A percentile compares a stretch with the other conserved stretches of the same genome.
Evolutionary conservation across 2,888 invertebrate species (phyloP).

Genomic region (Beris morrisii): DNA sequence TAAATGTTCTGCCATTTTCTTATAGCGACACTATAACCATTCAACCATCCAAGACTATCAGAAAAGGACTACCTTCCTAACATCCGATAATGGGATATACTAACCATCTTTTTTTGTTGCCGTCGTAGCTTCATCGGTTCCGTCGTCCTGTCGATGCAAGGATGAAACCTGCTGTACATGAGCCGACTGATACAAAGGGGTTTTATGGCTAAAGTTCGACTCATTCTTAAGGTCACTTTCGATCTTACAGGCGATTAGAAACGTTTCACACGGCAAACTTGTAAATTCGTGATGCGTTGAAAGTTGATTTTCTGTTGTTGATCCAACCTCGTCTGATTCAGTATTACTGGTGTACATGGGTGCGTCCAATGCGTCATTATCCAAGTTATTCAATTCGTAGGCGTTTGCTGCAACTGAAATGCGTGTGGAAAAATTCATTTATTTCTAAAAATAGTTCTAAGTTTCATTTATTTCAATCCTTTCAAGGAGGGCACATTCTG

Average conservation of each 20-base stretch:
- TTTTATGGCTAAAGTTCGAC: slow-evolving; percentile 68
- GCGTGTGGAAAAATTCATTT: too few relatives aligned
- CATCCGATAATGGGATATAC: slow-evolving; percentile 13
- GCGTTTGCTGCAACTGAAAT: slow-evolving; percentile 64
- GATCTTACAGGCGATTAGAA: slow-evolving; percentile 41
- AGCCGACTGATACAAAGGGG: slow-evolving; percentile 75
- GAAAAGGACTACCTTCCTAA: slow-evolving; percentile 7
- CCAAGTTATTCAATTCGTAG: slow-evolving; percentile 67
- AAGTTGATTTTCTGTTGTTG: slow-evolving; percentile 36
- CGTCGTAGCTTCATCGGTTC: slow-evolving; percentile 6
- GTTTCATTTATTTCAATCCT: too few relatives aligned
- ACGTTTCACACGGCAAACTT: slow-evolving; percentile 55
- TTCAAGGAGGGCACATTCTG: too few relatives aligned
- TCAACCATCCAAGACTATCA: not conserved
- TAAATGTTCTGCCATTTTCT: too few relatives aligned
- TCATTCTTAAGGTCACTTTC: slow-evolving; percentile 56
- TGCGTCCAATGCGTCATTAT: slow-evolving; percentile 66
- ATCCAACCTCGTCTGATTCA: slow-evolving; percentile 1
- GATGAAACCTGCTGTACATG: slow-evolving; percentile 58
- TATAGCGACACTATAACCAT: not conserved
- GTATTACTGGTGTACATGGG: slow-evolving; percentile 50
- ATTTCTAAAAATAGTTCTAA: too few relatives aligned
- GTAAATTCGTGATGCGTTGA: slow-evolving; percentile 52
- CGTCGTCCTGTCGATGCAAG: slow-evolving; percentile 2
- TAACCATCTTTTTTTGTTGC: slow-evolving; percentile 57